These are phyloP conservation scores for Ia io DNA, from an alignment of 2,113 vertebrate species.

Conservation along the genomic window DNA sequence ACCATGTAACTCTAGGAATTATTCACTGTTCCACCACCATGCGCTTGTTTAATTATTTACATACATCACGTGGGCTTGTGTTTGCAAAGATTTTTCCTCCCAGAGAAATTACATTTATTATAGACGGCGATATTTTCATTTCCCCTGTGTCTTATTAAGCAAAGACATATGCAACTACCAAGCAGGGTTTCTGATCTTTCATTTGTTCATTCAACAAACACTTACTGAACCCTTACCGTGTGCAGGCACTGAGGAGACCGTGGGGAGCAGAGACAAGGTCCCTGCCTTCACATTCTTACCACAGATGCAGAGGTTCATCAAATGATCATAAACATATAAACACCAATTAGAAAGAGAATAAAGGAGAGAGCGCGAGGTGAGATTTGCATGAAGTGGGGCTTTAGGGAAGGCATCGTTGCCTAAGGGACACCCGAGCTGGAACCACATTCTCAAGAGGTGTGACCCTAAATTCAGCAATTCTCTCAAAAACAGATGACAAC, in stretches of 20 bases:
- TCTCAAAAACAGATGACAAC: not conserved
- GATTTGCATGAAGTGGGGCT: not conserved
- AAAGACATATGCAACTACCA: not conserved
- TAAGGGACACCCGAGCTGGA: not conserved
- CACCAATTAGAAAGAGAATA: not conserved
- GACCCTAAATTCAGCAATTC: not conserved
- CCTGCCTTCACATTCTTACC: not conserved
- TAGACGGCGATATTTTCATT: not conserved
- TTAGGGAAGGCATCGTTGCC: not conserved
- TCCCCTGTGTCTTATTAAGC: constrained; percentile 56
- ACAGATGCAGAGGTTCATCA: not conserved
- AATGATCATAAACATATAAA: not conserved
- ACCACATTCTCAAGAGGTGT: not conserved
- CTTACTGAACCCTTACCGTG: not conserved
- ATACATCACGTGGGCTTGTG: not conserved
- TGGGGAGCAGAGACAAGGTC: not conserved
- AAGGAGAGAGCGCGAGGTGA: not conserved
- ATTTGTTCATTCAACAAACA: constrained; percentile 31
- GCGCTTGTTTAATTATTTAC: constrained; percentile 28
- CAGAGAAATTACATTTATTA: constrained; percentile 43
- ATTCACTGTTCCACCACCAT: not conserved
- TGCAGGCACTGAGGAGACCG: not conserved
- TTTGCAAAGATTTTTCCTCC: constrained; percentile 23
- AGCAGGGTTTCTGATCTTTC: not conserved
- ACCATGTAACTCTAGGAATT: not conserved